Percentiles rank a stretch among this genome's conserved stretches.
Conservation (phyloP, 2,797 vertebrate genomes). For the Sebastes itinus region DNA sequence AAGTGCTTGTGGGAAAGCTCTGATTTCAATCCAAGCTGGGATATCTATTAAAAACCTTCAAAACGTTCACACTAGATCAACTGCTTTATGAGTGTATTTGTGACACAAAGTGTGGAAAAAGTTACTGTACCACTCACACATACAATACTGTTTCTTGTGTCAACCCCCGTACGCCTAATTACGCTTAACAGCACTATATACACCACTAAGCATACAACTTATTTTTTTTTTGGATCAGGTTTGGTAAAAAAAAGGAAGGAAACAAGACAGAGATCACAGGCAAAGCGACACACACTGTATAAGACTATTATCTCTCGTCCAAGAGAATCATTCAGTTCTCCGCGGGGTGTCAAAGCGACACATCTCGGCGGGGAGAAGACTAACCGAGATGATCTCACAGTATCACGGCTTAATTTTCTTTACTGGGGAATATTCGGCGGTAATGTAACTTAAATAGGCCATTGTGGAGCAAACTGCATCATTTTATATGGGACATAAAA, state of each 20-base stretch:
- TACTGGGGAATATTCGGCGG: constrained; percentile 74
- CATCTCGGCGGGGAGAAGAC: constrained; percentile 74
- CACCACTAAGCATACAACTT: neutral
- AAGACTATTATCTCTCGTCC: constrained; percentile 69
- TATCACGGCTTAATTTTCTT: constrained; percentile 79
- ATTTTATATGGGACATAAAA: constrained; percentile 79
- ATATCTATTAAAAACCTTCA: constrained; percentile 31
- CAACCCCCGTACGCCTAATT: constrained; percentile 10
- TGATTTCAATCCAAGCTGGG: constrained; percentile 7
- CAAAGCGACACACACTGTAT: constrained; percentile 28
- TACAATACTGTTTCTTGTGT: neutral
- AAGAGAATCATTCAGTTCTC: constrained; percentile 72
- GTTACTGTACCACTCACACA: neutral
- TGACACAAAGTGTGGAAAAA: neutral
- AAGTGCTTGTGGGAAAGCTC: constrained; percentile 19
- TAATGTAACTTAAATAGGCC: constrained; percentile 83
- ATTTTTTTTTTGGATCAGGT: constrained; percentile 7
- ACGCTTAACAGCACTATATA: constrained; percentile 19
- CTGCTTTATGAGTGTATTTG: neutral
- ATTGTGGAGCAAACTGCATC: constrained; percentile 71
- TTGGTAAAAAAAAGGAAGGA: constrained; percentile 5
- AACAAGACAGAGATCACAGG: constrained; percentile 14
- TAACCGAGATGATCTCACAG: constrained; percentile 78
- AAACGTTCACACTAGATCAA: neutral
- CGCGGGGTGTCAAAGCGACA: constrained; percentile 68